Evolutionary conservation across 2,888 invertebrate genomes (phyloP).

Genomic region (Phyllotreta cruciferae): DNA sequence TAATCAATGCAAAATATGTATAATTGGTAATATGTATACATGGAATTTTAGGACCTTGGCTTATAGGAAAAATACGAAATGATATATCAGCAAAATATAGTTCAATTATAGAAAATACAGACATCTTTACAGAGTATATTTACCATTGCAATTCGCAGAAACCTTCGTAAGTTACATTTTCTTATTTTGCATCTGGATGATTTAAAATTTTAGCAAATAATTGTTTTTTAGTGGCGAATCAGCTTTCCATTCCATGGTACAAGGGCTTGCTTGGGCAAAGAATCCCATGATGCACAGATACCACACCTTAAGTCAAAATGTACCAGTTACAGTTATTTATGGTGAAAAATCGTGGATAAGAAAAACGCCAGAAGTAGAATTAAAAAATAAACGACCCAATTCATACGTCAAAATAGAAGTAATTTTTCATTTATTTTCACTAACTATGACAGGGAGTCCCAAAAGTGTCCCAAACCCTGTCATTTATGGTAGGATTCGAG

Average conservation of each 20-base stretch:
- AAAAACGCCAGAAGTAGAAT: constrained; percentile 78
- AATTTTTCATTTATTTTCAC: constrained; percentile 32
- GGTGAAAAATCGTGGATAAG: constrained; percentile 96
- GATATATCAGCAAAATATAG: constrained; percentile 88
- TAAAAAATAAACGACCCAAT: constrained; percentile 71
- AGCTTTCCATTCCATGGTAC: constrained; percentile 83
- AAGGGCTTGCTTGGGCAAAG: constrained; percentile 93
- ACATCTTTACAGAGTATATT: constrained; percentile 87
- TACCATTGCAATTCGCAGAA: constrained; percentile 95
- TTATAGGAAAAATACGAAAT: constrained; percentile 85
- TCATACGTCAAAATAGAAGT: constrained; percentile 84
- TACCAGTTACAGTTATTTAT: constrained; percentile 90
- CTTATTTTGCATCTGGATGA: neutral
- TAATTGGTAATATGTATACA: too few species aligned
- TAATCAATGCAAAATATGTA: neutral
- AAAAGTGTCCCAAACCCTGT: neutral
- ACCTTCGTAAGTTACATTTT: constrained; percentile 75
- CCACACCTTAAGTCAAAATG: constrained; percentile 68
- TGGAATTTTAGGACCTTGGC: constrained; percentile 75
- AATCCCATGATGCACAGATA: constrained; percentile 91
- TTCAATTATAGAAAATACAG: constrained; percentile 69
- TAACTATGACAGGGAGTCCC: too few species aligned
- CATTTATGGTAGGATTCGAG: too few species aligned
- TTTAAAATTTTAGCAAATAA: constrained; percentile 2
- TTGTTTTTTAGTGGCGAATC: constrained; percentile 78